Evolutionary conservation across 2,113 vertebrate species (phyloP).

Genomic region (Megaceryle maxima): DNA sequence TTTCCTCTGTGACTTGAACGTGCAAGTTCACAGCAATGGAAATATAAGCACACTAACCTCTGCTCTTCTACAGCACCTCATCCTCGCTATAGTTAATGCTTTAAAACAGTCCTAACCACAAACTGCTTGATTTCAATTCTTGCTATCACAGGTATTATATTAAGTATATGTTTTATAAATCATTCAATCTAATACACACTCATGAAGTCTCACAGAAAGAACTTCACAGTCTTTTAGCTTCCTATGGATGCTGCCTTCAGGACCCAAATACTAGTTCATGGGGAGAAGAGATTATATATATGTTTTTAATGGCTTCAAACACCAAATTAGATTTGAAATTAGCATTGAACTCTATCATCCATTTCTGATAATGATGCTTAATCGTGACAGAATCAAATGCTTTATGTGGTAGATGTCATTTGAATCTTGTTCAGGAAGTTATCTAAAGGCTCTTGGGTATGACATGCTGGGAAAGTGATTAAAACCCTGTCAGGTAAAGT

Average conservation of each 20-base stretch:
- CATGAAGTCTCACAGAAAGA: neutral
- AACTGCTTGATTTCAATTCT: neutral
- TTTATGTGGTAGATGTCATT: neutral
- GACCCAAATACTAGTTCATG: neutral
- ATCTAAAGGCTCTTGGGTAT: neutral
- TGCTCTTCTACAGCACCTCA: neutral
- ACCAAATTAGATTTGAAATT: constrained; percentile 16
- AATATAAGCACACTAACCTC: neutral
- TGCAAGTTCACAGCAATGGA: neutral
- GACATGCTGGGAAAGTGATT: neutral
- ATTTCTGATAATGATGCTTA: constrained; percentile 29
- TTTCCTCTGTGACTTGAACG: neutral
- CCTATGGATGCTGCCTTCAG: neutral
- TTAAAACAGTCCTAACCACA: neutral
- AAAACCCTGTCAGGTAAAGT: constrained; percentile 13
- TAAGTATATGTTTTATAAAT: constrained; percentile 37
- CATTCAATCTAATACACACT: neutral
- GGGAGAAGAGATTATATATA: neutral
- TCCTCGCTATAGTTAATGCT: neutral
- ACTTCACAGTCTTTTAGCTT: neutral
- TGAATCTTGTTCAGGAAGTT: neutral
- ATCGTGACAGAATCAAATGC: neutral
- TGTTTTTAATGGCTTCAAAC: neutral
- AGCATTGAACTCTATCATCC: constrained; percentile 17
- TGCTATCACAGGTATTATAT: neutral